Percentiles rank a stretch among this genome's conserved stretches.
Conservation (phyloP, 2,797 vertebrate species). For the Apogon talboti region DNA sequence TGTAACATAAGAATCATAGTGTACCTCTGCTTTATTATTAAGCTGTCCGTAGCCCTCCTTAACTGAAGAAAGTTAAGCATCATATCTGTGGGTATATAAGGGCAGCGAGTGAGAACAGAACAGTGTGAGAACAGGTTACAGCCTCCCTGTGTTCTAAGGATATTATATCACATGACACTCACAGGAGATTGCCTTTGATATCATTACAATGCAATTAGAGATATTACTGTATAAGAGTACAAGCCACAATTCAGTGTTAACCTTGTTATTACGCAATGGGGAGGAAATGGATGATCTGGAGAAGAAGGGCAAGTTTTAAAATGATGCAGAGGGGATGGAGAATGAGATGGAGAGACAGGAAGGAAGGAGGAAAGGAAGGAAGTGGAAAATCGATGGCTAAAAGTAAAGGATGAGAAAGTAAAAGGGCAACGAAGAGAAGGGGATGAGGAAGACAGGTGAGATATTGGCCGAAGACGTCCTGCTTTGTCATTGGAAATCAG, state of each 20-base stretch:
- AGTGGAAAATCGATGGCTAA: slow-evolving; percentile 63
- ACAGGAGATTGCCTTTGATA: slow-evolving; percentile 61
- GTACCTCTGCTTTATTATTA: background rate
- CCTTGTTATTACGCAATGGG: slow-evolving; percentile 59
- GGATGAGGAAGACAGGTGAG: slow-evolving; percentile 59
- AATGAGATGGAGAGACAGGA: slow-evolving; percentile 21
- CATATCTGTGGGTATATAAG: slow-evolving; percentile 10
- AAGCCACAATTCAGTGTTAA: slow-evolving; percentile 69
- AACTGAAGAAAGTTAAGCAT: slow-evolving; percentile 17
- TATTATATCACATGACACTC: slow-evolving; percentile 49
- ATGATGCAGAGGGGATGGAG: slow-evolving; percentile 44
- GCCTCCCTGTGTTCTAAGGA: slow-evolving; percentile 31
- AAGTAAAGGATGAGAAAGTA: slow-evolving; percentile 57
- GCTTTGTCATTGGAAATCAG: slow-evolving; percentile 73
- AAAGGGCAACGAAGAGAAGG: slow-evolving; percentile 58
- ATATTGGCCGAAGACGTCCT: slow-evolving; percentile 59
- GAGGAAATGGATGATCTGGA: slow-evolving; percentile 70
- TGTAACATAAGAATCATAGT: background rate
- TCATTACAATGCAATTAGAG: slow-evolving; percentile 67
- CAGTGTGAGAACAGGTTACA: slow-evolving; percentile 33
- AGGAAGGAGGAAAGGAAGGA: background rate
- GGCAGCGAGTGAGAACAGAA: slow-evolving; percentile 18
- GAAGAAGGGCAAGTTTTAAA: slow-evolving; percentile 50
- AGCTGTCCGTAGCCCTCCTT: slow-evolving; percentile 1
- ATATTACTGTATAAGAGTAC: slow-evolving; percentile 61